Evolutionary conservation across 2,113 vertebrate species (phyloP).

Genomic region (Merops nubicus): DNA sequence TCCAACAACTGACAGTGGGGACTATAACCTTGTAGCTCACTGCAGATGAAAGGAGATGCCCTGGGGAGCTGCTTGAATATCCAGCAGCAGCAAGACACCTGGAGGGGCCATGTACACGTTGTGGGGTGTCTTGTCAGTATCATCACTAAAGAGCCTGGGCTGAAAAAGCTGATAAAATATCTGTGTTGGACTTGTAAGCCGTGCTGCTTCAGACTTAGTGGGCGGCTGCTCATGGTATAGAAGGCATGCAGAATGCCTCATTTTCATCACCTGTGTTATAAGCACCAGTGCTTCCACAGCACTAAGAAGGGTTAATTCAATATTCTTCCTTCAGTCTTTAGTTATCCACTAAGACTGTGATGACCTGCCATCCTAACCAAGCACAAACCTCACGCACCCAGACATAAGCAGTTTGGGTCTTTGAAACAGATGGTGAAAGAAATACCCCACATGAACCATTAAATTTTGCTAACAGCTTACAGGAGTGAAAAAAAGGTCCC

Average conservation of each 20-base stretch:
- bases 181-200: not conserved
- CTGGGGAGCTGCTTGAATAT: not conserved
- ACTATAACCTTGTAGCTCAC: not conserved
- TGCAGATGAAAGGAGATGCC: not conserved
- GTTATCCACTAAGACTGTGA: not conserved
- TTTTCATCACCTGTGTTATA: not conserved
- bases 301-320: not conserved
- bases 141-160: not conserved
- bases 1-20: not conserved
- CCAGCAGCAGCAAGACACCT: not conserved
- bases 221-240: fast-evolving
- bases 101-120: not conserved
- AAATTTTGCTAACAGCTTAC: not conserved
- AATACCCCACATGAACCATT: not conserved
- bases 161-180: not conserved
- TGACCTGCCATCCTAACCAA: not conserved
- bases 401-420: not conserved
- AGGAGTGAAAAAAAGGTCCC: not conserved
- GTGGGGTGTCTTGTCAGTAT: not conserved
- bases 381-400: not conserved
- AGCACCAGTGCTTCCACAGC: not conserved
- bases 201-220: fast-evolving
- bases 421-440: not conserved
- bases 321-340: not conserved
- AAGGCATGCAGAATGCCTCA: not conserved